A percentile compares a stretch with the other conserved stretches of the same genome.
These are phyloP conservation scores for Glaucopsyche alexis DNA, from an alignment of 2,888 invertebrate genomes.

Conservation along the genomic window DNA sequence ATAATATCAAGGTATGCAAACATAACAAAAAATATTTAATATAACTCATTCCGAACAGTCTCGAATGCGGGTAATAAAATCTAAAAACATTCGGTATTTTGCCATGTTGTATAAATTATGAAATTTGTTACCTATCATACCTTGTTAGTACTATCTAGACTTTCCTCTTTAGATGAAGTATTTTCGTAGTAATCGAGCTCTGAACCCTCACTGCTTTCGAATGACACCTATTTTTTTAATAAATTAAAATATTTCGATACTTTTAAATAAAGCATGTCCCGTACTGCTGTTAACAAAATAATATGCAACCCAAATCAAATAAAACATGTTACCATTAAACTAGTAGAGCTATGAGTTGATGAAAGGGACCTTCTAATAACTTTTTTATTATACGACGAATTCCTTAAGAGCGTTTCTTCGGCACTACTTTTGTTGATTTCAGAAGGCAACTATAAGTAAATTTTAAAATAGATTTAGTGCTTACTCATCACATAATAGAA, in stretches of 20 bases:
- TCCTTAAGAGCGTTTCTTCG: background rate
- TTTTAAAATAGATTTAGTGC: background rate
- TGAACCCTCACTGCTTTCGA: slow-evolving; percentile 86
- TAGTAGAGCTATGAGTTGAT: slow-evolving; percentile 15
- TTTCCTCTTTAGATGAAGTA: slow-evolving; percentile 65
- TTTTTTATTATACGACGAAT: slow-evolving; percentile 11
- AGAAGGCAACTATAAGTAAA: background rate
- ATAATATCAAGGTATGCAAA: background rate
- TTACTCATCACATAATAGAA: background rate
- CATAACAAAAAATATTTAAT: background rate
- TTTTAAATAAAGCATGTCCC: background rate
- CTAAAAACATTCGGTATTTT: background rate
- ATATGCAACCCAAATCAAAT: background rate
- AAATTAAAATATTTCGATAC: background rate
- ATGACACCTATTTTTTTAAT: slow-evolving; percentile 54
- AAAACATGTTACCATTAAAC: slow-evolving; percentile 8
- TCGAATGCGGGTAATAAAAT: slow-evolving; percentile 35
- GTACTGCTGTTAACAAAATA: background rate
- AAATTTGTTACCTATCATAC: slow-evolving; percentile 46
- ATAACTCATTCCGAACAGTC: background rate
- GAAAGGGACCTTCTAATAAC: background rate
- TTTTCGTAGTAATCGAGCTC: slow-evolving; percentile 85
- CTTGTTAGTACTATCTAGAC: slow-evolving; percentile 63
- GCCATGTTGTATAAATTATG: background rate
- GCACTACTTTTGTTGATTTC: slow-evolving; percentile 7